phyloP scores from a whole-genome alignment of 2,797 vertebrate species.

The Siniperca undulata region DNA sequence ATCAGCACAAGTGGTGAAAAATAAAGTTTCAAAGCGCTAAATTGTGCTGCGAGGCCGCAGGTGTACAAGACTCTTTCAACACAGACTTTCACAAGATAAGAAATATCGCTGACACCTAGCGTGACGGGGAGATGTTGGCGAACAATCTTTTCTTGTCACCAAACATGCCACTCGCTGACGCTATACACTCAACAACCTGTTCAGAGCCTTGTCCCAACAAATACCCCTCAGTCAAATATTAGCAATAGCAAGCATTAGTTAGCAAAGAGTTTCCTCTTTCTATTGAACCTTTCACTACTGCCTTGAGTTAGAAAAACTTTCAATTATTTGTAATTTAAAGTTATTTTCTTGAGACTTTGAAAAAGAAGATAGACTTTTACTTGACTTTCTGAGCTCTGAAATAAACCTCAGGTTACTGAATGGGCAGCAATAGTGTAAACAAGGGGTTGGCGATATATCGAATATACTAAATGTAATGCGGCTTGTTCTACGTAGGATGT shows the following conservation, averaged over 20 bases:
- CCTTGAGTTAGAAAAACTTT: not conserved
- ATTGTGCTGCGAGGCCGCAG: conserved; percentile 6
- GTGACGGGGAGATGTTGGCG: conserved; percentile 53
- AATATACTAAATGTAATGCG: too few relatives aligned
- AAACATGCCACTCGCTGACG: conserved; percentile 61
- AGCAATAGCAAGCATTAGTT: not conserved
- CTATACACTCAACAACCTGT: conserved; percentile 59
- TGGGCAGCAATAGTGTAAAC: too few relatives aligned
- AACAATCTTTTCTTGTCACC: conserved; percentile 68
- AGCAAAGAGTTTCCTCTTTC: not conserved
- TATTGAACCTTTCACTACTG: not conserved
- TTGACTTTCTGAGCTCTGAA: not conserved
- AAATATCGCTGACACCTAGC: conserved; percentile 64
- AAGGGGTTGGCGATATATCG: too few relatives aligned
- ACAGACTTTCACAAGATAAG: conserved; percentile 69
- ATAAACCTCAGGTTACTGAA: not conserved
- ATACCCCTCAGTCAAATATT: conserved; percentile 27
- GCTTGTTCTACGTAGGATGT: too few relatives aligned
- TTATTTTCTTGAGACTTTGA: not conserved
- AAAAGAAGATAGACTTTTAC: not conserved
- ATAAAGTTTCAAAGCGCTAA: conserved; percentile 36
- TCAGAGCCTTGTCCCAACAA: conserved; percentile 54
- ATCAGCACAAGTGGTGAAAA: conserved; percentile 30
- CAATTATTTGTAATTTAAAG: not conserved
- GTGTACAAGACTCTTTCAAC: conserved; percentile 69